Conservation (phyloP, 2,888 invertebrate species). For the Dichetophora obliterata region DNA sequence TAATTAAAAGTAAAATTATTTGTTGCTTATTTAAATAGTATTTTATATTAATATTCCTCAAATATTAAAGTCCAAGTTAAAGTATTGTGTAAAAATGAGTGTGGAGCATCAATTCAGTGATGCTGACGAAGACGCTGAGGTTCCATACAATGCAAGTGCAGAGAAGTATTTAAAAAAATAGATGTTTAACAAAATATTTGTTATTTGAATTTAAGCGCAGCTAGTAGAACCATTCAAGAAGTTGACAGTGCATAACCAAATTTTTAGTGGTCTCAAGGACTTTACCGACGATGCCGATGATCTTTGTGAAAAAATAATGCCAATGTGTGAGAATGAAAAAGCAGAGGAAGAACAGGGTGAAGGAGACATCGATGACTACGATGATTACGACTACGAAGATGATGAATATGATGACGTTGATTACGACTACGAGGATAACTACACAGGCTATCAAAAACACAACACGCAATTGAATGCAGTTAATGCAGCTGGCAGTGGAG, state of each 20-base stretch:
- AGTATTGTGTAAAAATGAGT: slow-evolving; percentile 44
- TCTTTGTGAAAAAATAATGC: slow-evolving; percentile 44
- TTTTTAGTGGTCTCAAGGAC: slow-evolving; percentile 56
- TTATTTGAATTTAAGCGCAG: slow-evolving; percentile 50
- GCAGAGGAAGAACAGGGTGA: slow-evolving; percentile 27
- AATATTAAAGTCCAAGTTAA: neutral
- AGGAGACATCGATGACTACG: slow-evolving; percentile 44
- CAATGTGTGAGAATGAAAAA: slow-evolving; percentile 15
- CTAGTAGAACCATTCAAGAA: slow-evolving; percentile 54
- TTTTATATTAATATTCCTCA: neutral
- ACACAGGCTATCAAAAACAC: slow-evolving; percentile 64
- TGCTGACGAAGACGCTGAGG: slow-evolving; percentile 63
- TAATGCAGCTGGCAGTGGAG: slow-evolving; percentile 8
- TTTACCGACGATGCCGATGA: slow-evolving; percentile 45
- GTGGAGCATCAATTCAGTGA: slow-evolving; percentile 66
- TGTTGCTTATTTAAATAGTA: no score
- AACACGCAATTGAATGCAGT: slow-evolving; percentile 52
- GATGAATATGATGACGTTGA: slow-evolving; percentile 55
- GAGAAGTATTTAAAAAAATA: neutral
- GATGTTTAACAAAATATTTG: neutral
- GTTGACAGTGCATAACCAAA: slow-evolving; percentile 60
- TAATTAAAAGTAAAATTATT: neutral
- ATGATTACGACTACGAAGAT: slow-evolving; percentile 54
- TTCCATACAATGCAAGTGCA: slow-evolving; percentile 45
- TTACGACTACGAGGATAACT: slow-evolving; percentile 64